phyloP scores from a whole-genome alignment of 2,797 vertebrate species.

The Adelosebastes latens region DNA sequence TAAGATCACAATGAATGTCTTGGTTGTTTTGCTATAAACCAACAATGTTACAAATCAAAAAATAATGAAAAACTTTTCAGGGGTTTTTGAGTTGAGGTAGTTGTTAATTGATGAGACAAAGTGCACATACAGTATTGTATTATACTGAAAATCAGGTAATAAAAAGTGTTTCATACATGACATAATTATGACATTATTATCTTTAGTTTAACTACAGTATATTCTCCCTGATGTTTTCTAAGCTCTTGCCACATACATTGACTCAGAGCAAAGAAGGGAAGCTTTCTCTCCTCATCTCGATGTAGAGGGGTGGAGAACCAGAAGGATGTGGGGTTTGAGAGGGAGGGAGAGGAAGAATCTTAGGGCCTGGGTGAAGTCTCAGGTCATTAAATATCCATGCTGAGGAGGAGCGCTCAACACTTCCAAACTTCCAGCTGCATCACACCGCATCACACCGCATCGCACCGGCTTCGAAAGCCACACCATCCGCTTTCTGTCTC shows the following conservation, averaged over 20 bases:
- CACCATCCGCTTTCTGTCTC: slow-evolving; percentile 28
- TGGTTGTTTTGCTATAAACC: background rate
- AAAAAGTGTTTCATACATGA: slow-evolving; percentile 26
- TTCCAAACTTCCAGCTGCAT: slow-evolving; percentile 70
- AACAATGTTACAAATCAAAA: background rate
- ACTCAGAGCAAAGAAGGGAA: slow-evolving; percentile 64
- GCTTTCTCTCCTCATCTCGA: slow-evolving; percentile 37
- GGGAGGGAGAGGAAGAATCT: slow-evolving; percentile 33
- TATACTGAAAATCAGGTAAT: slow-evolving; percentile 11
- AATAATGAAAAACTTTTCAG: background rate
- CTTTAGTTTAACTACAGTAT: slow-evolving; percentile 36
- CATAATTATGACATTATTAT: background rate
- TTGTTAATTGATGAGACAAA: slow-evolving; percentile 12
- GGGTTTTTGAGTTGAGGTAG: background rate
- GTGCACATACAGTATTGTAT: background rate
- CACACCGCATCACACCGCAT: slow-evolving; percentile 20
- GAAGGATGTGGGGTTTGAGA: slow-evolving; percentile 52
- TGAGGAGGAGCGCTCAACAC: slow-evolving; percentile 67
- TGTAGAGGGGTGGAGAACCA: slow-evolving; percentile 69
- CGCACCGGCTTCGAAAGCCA: slow-evolving; percentile 33
- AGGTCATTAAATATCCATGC: slow-evolving; percentile 85
- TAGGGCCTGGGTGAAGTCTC: slow-evolving; percentile 69
- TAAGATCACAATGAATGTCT: background rate
- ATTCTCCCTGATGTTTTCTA: slow-evolving; percentile 68
- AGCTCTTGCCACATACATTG: slow-evolving; percentile 49